phyloP scores from a whole-genome alignment of 2,797 vertebrate genomes.

The Pyrocephalus nanus region DNA sequence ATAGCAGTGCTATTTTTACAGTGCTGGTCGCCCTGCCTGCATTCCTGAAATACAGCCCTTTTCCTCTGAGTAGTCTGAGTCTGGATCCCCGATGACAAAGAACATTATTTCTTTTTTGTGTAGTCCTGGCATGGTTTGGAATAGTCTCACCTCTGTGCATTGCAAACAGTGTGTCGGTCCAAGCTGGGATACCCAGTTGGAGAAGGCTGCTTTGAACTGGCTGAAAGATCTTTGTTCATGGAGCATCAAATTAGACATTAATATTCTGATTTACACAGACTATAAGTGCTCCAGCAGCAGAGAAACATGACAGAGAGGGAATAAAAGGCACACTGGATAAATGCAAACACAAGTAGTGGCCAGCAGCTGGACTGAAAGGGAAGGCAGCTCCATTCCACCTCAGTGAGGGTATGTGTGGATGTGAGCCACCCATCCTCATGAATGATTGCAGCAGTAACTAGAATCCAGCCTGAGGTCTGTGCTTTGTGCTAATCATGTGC shows the following conservation, averaged over 20 bases:
- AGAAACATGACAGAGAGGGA: background rate
- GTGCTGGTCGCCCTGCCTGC: background rate
- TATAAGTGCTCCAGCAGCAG: background rate
- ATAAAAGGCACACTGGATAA: background rate
- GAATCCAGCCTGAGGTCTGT: background rate
- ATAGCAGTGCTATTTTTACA: background rate
- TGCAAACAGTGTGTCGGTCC: accelerated
- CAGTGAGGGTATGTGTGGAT: accelerated
- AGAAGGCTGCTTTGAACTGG: background rate
- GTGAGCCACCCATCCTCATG: background rate
- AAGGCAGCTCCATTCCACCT: background rate
- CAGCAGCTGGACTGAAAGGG: background rate
- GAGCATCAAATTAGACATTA: background rate
- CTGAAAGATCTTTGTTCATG: background rate
- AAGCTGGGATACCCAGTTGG: background rate
- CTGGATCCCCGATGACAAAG: background rate
- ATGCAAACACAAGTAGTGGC: background rate
- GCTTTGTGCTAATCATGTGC: background rate
- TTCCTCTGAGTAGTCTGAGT: background rate
- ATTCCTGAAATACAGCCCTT: background rate
- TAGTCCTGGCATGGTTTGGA: background rate
- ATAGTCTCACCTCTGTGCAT: background rate
- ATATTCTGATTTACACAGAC: background rate
- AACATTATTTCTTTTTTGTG: background rate
- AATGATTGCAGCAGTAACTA: background rate